Evolutionary conservation across 2,113 vertebrate genomes (phyloP), one percentile per base, ranked within the genome.

Genomic region (Rhipidura dahli): DNA sequence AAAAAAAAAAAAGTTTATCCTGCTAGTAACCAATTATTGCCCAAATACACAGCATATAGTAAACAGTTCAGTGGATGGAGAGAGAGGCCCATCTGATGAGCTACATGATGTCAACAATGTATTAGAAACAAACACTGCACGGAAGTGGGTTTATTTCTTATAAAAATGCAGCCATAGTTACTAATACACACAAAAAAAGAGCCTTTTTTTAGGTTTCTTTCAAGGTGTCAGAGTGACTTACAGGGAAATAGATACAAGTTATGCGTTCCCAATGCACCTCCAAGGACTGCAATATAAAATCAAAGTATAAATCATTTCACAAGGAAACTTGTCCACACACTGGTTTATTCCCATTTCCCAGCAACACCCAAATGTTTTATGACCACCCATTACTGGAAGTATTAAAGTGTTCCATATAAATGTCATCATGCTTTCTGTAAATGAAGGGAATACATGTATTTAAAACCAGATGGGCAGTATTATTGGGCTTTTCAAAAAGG

Each of bases 331-430:
- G 78, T 49, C 51, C 87, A 83, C 30, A 73, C 30, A 30, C 19
- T 23, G 33, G 23, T 49, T 93, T 85, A 77, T 73, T 88, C 64
- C n/a, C 17, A 71, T 75, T 94, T 95, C 77, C 68, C 86, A 94
- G 79, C 49, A 92, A 83, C 40, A 85, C 50, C 59, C 70, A 80
- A 64, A 65, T 66, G 51, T 56, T 96, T 88, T 96, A 92, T 83
- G 76, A 75, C 16, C 47, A 63, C 19, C 61, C 83, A 78, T 73
- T 81, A 89, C 56, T 28, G 72, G 42, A 92, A 86, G 31, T 14
- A 85, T 90, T 85, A n/a, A 93, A 83, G 18, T 47, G 63, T 21
- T 94, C 24, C 5, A 8, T 22, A 78, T 37, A 87, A 85, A 63
- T 53, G 72, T 13, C 45, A 76, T 11, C 7, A 6, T 13, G 28